A percentile compares a stretch with the other conserved stretches of the same genome.
These are phyloP conservation scores for Dasypus novemcinctus DNA, from an alignment of 2,113 vertebrate genomes.

Conservation along the genomic window DNA sequence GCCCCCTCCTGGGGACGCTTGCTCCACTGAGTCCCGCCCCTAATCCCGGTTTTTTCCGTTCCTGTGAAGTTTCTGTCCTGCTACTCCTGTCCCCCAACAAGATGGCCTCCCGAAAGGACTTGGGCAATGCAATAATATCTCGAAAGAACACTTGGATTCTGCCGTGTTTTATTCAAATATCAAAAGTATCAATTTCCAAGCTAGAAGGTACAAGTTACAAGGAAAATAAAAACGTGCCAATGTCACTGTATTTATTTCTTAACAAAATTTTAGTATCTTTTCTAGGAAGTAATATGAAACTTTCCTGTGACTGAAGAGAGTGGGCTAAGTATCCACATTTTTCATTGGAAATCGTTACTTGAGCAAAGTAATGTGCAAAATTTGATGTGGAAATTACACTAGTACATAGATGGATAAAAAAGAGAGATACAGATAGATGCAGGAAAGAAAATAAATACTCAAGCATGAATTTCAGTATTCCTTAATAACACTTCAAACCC, in stretches of 20 bases:
- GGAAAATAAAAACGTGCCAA: neutral
- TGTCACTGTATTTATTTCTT: neutral
- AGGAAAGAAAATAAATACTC: neutral
- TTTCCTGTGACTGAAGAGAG: neutral
- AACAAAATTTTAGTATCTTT: neutral
- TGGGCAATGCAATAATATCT: neutral
- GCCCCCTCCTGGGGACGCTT: slow-evolving; percentile 21
- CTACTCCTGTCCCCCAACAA: neutral
- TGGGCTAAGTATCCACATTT: neutral
- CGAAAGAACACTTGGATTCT: neutral
- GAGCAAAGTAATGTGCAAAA: neutral
- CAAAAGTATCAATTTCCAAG: neutral
- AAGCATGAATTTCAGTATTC: neutral
- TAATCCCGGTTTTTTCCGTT: neutral
- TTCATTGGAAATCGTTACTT: neutral
- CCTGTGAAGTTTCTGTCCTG: neutral
- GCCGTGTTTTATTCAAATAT: neutral
- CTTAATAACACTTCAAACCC: neutral
- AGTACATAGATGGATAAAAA: neutral
- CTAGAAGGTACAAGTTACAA: neutral
- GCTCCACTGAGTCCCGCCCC: neutral
- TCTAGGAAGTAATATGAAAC: neutral
- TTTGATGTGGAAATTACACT: neutral
- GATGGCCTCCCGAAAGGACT: neutral
- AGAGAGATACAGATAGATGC: neutral